Conservation (phyloP, 1,140 invertebrate genomes). For the Metopolophium dirhodum region DNA sequence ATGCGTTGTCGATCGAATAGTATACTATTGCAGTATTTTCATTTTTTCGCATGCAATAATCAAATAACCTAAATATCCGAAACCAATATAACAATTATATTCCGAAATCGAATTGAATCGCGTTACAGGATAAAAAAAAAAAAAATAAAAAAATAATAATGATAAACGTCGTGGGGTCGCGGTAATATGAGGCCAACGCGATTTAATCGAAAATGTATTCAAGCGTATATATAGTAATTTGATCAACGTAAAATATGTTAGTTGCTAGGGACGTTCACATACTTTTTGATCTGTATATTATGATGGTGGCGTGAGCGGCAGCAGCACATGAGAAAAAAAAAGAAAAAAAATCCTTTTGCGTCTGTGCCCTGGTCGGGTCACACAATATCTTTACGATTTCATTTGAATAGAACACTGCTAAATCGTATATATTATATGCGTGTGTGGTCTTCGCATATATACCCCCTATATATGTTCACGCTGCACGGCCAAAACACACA, state of each 20-base stretch:
- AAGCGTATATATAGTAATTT: background rate
- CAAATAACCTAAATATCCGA: background rate
- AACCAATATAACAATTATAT: background rate
- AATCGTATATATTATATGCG: background rate
- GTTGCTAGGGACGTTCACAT: background rate
- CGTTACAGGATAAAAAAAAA: background rate
- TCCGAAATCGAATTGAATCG: background rate
- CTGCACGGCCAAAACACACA: background rate
- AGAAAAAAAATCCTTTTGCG: constrained; percentile 9
- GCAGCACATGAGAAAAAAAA: background rate
- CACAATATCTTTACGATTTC: constrained; percentile 19
- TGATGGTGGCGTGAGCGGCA: background rate
- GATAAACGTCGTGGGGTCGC: background rate
- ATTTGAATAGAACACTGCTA: background rate
- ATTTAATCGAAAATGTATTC: constrained; percentile 29
- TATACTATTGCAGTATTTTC: background rate
- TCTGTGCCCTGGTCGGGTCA: background rate
- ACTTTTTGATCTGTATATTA: background rate
- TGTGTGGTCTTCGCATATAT: background rate
- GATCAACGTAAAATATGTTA: constrained; percentile 3
- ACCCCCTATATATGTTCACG: background rate
- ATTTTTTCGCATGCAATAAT: background rate
- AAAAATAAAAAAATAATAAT: background rate
- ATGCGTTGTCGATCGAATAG: background rate
- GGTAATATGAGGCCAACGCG: background rate